A percentile compares a stretch with the other conserved stretches of the same genome.
Conservation (phyloP, 2,888 invertebrate genomes). For the Caenorhabditis plicata region DNA sequence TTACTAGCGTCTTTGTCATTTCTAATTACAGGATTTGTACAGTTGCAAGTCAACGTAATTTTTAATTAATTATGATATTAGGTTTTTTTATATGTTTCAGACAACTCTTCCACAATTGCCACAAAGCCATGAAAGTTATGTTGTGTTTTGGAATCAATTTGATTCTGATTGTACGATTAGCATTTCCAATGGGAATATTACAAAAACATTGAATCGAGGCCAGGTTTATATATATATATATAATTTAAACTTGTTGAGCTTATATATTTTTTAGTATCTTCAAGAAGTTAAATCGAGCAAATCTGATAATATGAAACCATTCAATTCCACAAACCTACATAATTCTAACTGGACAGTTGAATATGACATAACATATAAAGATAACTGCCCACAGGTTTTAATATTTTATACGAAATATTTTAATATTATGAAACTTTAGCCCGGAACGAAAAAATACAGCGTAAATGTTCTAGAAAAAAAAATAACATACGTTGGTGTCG, state of each 20-base stretch:
- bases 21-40: slow-evolving; percentile 80
- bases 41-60: slow-evolving; percentile 58
- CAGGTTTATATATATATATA: slow-evolving; percentile 2
- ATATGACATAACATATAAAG: slow-evolving; percentile 8
- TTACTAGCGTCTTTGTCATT: slow-evolving; percentile 83
- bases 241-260: slow-evolving; percentile 1
- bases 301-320: too few species aligned
- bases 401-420: not conserved
- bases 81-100: slow-evolving; percentile 21
- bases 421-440: not conserved
- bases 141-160: slow-evolving; percentile 52
- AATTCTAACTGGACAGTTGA: slow-evolving; percentile 5
- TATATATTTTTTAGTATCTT: slow-evolving; percentile 14
- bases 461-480: slow-evolving; percentile 20
- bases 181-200: slow-evolving; percentile 5
- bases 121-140: slow-evolving; percentile 32
- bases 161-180: slow-evolving; percentile 12
- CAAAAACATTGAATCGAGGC: slow-evolving; percentile 4
- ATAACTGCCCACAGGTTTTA: slow-evolving; percentile 4
- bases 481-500: slow-evolving; percentile 33
- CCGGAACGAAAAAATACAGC: not conserved
- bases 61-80: not conserved
- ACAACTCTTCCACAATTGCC: slow-evolving; percentile 51
- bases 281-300: slow-evolving; percentile 28
- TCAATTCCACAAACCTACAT: slow-evolving; percentile 1